Base-by-base conservation (phyloP, 2,888 invertebrate genomes). In the Rhabditoides inermis region DNA sequence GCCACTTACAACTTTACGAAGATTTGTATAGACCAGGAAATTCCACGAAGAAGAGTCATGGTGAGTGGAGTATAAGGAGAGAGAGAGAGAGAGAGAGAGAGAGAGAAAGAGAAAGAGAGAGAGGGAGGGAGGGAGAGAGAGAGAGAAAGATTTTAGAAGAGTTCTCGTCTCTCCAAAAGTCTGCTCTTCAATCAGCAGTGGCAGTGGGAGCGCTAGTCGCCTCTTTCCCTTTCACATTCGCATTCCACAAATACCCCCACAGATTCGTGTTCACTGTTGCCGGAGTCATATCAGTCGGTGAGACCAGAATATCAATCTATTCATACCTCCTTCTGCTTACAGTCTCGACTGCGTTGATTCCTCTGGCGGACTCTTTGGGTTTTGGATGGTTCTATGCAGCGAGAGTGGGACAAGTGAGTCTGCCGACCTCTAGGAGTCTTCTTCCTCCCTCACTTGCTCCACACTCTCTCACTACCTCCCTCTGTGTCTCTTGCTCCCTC, bases 1-100 rank as follows among this genome's bases (percentile, higher is more conserved):
- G 58, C 58, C 45, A 60, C 63, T 5, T 63, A 58, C 52, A 63
- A 63, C 41, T 63, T 63, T 35, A 63, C 63, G n/a, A 63, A 63
- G 52, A 63, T 63, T 36, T 63, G 63, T 37, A n/a, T n/a, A n/a
- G n/a, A n/a, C n/a, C n/a, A n/a, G n/a, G n/a, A n/a, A n/a, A n/a
- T n/a, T n/a, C n/a, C n/a, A n/a, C n/a, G n/a, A n/a, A n/a, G n/a
- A n/a, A n/a, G n/a, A n/a, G n/a, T n/a, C n/a, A n/a, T n/a, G n/a
- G n/a, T n/a, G n/a, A n/a, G n/a, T n/a, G n/a, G n/a, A n/a, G n/a
- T n/a, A n/a, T n/a, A n/a, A n/a, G n/a, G n/a, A n/a, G n/a, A n/a
- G n/a, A n/a, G n/a, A n/a, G n/a, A n/a, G n/a, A n/a, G n/a, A n/a
- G n/a, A n/a, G n/a, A n/a, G n/a, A n/a, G n/a, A n/a, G n/a, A n/a